Conservation (phyloP, 2,113 vertebrate genomes). For the Tetrax tetrax region DNA sequence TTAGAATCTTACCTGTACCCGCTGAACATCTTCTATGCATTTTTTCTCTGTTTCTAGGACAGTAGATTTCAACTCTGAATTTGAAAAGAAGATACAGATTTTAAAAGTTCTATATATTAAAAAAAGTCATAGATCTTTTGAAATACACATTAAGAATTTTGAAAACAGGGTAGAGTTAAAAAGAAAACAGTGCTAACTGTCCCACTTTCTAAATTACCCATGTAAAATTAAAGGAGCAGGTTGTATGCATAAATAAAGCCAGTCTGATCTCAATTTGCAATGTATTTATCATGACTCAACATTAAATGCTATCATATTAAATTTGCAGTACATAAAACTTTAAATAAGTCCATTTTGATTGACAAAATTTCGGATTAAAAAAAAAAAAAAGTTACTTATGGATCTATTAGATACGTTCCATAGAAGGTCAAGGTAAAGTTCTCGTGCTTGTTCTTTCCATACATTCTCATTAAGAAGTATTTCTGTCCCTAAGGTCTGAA, state of each 20-base stretch:
- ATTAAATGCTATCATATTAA: not conserved
- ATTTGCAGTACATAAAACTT: not conserved
- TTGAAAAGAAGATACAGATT: slow-evolving; percentile 46
- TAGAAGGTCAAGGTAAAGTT: not conserved
- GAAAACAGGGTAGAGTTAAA: not conserved
- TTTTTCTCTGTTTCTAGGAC: slow-evolving; percentile 71
- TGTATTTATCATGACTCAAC: not conserved
- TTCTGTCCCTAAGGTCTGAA: not conserved
- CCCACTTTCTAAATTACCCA: not conserved
- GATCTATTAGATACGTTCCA: not conserved
- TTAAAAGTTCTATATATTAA: not conserved
- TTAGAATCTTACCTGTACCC: slow-evolving; percentile 73
- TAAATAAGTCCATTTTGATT: not conserved
- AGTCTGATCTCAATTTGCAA: not conserved
- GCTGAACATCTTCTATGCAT: slow-evolving; percentile 61
- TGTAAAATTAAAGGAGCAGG: not conserved
- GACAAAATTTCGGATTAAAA: not conserved
- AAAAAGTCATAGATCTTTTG: fast-evolving
- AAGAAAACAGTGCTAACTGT: not conserved
- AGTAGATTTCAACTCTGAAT: slow-evolving; percentile 77
- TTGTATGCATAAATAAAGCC: not conserved
- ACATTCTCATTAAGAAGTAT: not conserved
- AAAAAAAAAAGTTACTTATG: not conserved
- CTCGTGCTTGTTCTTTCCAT: not conserved
- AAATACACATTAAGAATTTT: not conserved